These are phyloP conservation scores for Phoxinus dragarum DNA, from an alignment of 2,797 vertebrate species.

Conservation along the genomic window DNA sequence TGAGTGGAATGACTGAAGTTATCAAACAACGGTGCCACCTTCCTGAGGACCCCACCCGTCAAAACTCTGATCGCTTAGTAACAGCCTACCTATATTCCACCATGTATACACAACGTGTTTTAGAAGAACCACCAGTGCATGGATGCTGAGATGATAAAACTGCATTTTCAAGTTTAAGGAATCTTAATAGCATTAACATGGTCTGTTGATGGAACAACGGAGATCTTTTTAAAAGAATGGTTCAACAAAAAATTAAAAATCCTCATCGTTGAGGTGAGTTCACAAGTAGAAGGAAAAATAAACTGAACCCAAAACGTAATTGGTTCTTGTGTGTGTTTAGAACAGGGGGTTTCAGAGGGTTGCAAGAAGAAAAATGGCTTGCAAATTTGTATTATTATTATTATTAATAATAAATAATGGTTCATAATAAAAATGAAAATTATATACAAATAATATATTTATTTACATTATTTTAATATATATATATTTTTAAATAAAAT, in stretches of 20 bases:
- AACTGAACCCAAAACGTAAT: background rate
- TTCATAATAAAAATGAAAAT: background rate
- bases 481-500: too few species aligned
- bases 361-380: too few species aligned
- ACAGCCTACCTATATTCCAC: conserved; percentile 36
- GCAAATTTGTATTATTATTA: background rate
- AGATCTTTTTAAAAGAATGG: background rate
- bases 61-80: conserved; percentile 56
- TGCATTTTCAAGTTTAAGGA: background rate
- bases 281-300: background rate
- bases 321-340: background rate
- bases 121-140: background rate
- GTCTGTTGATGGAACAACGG: background rate
- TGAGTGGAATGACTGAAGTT: conserved; percentile 62
- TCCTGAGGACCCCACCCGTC: conserved; percentile 61
- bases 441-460: background rate
- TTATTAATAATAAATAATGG: background rate
- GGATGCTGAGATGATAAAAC: background rate
- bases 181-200: background rate
- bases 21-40: conserved; percentile 62
- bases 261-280: background rate
- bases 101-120: background rate
- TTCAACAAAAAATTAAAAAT: background rate
- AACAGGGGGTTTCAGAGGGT: background rate
- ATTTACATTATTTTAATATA: too few species aligned